Percentiles rank a stretch among this genome's conserved stretches.
Evolutionary conservation across 2,797 vertebrate species (phyloP).

Genomic region (Geotrypetes seraphini): DNA sequence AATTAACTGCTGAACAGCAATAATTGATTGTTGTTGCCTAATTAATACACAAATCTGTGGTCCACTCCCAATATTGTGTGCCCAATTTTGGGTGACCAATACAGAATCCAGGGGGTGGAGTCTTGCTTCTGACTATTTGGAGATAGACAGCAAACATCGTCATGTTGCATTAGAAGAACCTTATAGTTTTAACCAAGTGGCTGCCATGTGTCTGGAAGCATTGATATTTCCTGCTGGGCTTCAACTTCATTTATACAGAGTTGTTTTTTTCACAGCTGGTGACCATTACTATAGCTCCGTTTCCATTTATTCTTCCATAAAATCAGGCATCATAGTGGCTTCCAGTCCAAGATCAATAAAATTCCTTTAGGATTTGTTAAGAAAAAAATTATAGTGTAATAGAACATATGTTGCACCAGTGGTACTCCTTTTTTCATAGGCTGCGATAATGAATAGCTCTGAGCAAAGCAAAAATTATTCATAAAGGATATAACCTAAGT

Average conservation of each 20-base stretch:
- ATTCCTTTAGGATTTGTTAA: neutral
- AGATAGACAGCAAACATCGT: fast-evolving
- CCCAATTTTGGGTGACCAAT: too few species aligned
- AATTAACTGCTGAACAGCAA: too few species aligned
- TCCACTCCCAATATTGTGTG: too few species aligned
- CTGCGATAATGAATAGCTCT: too few species aligned
- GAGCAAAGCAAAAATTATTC: too few species aligned
- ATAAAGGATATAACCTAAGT: too few species aligned
- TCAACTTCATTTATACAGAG: constrained; percentile 1
- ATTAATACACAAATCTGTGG: too few species aligned
- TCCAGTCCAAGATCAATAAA: neutral
- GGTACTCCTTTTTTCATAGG: too few species aligned
- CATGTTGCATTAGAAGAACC: neutral
- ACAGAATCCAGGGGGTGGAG: too few species aligned
- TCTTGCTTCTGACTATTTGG: neutral
- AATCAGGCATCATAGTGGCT: neutral
- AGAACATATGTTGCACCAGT: neutral
- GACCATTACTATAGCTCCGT: constrained; percentile 1
- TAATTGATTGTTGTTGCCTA: too few species aligned
- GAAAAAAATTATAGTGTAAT: neutral
- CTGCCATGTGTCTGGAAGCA: neutral
- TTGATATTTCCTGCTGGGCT: constrained; percentile 1
- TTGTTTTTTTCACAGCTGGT: neutral
- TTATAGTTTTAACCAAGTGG: constrained; percentile 2
- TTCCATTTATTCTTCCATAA: neutral